A percentile compares a stretch with the other conserved stretches of the same genome.
These are phyloP conservation scores for Lycaena phlaeas DNA, from an alignment of 2,888 invertebrate species.

Conservation along the genomic window DNA sequence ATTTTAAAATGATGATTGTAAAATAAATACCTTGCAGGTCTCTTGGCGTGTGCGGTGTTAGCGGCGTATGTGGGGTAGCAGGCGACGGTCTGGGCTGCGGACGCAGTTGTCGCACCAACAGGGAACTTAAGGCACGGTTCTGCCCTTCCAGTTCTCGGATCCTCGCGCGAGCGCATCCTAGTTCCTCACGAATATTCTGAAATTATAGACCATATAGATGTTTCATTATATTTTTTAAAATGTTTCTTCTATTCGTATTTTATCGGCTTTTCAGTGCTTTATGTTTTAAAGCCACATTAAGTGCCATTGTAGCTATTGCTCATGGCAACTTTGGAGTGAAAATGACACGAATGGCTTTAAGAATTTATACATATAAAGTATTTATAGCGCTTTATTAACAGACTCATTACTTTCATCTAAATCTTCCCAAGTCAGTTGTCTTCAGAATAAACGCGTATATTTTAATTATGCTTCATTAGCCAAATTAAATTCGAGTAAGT, in stretches of 20 bases:
- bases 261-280: no score
- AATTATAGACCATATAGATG: slow-evolving; percentile 20
- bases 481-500: slow-evolving; percentile 68
- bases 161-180: slow-evolving; percentile 79
- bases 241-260: no score
- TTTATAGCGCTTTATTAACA: slow-evolving; percentile 2
- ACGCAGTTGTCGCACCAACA: slow-evolving; percentile 77
- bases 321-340: no score
- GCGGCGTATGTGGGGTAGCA: slow-evolving; percentile 60
- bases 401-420: slow-evolving; percentile 15
- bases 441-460: slow-evolving; percentile 61
- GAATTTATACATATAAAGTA: not conserved
- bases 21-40: slow-evolving; percentile 39
- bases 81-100: slow-evolving; percentile 68
- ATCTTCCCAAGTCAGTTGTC: slow-evolving; percentile 30
- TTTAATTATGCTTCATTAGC: slow-evolving; percentile 72
- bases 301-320: no score
- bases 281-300: no score
- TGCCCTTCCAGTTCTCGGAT: slow-evolving; percentile 86
- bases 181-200: slow-evolving; percentile 84
- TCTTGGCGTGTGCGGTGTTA: slow-evolving; percentile 46
- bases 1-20: not conserved
- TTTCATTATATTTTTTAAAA: no score
- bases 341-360: no score
- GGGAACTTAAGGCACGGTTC: slow-evolving; percentile 80